Conservation (phyloP, 2,113 vertebrate species). For the Brachionichthys hirsutus region DNA sequence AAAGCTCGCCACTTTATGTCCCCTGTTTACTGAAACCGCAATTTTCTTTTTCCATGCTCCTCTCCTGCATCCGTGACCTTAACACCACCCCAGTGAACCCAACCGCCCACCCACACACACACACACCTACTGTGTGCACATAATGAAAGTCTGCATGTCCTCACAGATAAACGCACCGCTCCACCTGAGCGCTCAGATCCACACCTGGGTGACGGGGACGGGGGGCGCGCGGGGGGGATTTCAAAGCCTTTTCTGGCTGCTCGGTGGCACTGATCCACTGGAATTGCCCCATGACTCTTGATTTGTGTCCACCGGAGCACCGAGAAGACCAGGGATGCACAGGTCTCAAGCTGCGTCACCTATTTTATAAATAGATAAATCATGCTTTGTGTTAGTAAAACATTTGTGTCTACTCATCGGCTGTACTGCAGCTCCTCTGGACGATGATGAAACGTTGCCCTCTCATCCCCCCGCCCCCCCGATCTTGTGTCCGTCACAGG, state of each 20-base stretch:
- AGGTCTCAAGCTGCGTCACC: neutral
- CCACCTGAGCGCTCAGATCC: slow-evolving; percentile 21
- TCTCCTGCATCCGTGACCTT: slow-evolving; percentile 32
- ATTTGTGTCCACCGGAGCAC: slow-evolving; percentile 16
- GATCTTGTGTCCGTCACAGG: no score
- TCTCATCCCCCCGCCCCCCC: slow-evolving; percentile 6
- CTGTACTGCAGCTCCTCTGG: neutral
- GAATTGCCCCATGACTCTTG: slow-evolving; percentile 31
- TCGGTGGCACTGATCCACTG: slow-evolving; percentile 23
- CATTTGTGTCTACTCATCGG: no score
- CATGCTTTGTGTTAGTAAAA: slow-evolving; percentile 17
- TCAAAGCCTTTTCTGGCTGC: slow-evolving; percentile 27
- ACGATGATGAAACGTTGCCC: slow-evolving; percentile 10
- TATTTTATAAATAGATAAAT: neutral
- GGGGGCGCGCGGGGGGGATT: no score
- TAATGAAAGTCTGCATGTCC: slow-evolving; percentile 25
- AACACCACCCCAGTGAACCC: slow-evolving; percentile 5
- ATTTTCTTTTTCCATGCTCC: slow-evolving; percentile 2
- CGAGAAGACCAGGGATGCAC: neutral
- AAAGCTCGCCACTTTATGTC: no score
- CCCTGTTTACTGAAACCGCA: no score
- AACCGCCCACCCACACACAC: neutral
- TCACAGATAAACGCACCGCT: slow-evolving; percentile 12
- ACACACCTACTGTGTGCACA: slow-evolving; percentile 4
- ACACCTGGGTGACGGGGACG: slow-evolving; percentile 21